Evolutionary conservation across 2,888 invertebrate genomes (phyloP), one percentile per base, ranked within the genome.

Genomic region (Litoditis marina): DNA sequence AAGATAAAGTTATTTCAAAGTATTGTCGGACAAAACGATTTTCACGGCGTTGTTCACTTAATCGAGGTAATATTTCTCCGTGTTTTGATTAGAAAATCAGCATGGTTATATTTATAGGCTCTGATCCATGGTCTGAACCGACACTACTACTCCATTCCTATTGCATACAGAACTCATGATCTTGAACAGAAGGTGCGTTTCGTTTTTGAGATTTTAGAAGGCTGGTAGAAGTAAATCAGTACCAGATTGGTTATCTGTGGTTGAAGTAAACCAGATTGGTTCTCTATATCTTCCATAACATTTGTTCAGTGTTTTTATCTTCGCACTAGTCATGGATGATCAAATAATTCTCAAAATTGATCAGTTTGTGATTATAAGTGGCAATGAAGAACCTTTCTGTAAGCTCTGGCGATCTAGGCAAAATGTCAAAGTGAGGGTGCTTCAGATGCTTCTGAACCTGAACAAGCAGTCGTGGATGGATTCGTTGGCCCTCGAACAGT

Each of bases 391-490:
- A n/a, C n/a, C n/a, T n/a, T n/a, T n/a, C n/a, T n/a, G n/a, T n/a
- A n/a, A n/a, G n/a, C n/a, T n/a, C n/a, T n/a, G n/a, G n/a, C n/a
- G n/a, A 5, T 31, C 51, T 42, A 31, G 25, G 27, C 47, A 16
- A 32, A 22, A 51, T 63, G 69, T 2, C 19, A n/a, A n/a, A n/a
- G n/a, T n/a, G n/a, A n/a, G n/a, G n/a, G n/a, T 54, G 16, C 71
- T 77, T 5, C 72, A 86, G 87, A 99, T 99, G 98, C 86, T 98
- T 66, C 85, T 98, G 65, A 98, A 98, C 86, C 87, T 98, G 73
- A 94, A 99, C 85, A 98, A 99, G 86, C 94, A 95, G 84, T 94
- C 94, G 0, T 95, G 94, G 94, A 93, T 93, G 90, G 94, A 94
- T 83, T 93, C 94, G 22, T 88, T 94, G 3, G 91, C 90, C 36